Percentiles rank a stretch among this genome's conserved stretches.
phyloP scores from a whole-genome alignment of 2,888 invertebrate species.

The Itoplectis maculator region DNA sequence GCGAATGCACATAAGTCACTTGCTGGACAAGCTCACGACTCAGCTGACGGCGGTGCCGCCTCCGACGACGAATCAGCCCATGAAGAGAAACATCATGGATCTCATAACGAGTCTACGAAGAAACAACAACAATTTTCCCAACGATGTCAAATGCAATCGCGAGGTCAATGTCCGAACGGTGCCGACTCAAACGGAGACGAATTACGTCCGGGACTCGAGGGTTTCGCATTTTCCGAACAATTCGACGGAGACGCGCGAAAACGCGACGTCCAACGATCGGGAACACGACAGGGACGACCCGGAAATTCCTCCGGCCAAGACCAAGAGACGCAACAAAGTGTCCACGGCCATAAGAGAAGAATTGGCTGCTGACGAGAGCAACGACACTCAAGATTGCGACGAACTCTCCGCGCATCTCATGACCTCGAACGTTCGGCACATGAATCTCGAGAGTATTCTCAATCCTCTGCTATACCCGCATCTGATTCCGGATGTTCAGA shows the following conservation, averaged over 20 bases:
- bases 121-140: constrained; percentile 72
- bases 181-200: constrained; percentile 71
- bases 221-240: constrained; percentile 43
- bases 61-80: constrained; percentile 69
- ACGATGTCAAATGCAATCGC: constrained; percentile 69
- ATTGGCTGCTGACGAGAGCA: constrained; percentile 77
- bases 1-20: constrained; percentile 79
- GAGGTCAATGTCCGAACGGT: constrained; percentile 70
- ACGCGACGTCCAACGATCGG: constrained; percentile 31
- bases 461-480: constrained; percentile 82
- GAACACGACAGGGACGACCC: constrained; percentile 54
- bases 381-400: constrained; percentile 74
- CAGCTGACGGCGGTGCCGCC: constrained; percentile 74
- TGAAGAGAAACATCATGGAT: constrained; percentile 75
- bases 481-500: constrained; percentile 76
- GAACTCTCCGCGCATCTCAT: constrained; percentile 79
- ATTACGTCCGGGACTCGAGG: constrained; percentile 53
- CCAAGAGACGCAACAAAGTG: constrained; percentile 72
- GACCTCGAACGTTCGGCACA: constrained; percentile 79
- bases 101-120: constrained; percentile 75
- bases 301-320: constrained; percentile 60
- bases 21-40: constrained; percentile 78
- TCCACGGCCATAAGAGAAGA: constrained; percentile 79
- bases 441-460: constrained; percentile 77
- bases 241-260: constrained; percentile 37